Conservation (phyloP, 2,888 invertebrate species). For the Sinodicranocentrus sp. region DNA sequence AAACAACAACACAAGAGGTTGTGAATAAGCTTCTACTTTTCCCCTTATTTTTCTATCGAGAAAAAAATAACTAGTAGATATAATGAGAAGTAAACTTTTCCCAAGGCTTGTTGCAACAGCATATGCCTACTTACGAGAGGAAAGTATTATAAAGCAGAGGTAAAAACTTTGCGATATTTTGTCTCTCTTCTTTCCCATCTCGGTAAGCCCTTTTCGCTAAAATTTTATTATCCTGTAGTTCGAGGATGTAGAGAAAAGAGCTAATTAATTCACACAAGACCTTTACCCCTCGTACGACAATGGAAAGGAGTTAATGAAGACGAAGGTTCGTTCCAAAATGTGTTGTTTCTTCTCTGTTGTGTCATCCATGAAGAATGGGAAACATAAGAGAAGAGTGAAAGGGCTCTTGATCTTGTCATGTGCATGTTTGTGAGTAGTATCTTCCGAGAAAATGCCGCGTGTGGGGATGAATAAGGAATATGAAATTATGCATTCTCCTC, state of each 20-base stretch:
- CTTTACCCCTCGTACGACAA: neutral
- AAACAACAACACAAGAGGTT: neutral
- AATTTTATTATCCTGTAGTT: constrained; percentile 25
- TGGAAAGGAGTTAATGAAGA: constrained; percentile 1
- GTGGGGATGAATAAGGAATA: neutral
- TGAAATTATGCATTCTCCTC: neutral
- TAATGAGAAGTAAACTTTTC: too few species aligned
- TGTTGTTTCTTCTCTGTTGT: too few species aligned
- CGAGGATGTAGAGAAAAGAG: constrained; percentile 19
- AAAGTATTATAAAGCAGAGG: too few species aligned
- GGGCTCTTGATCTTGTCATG: neutral
- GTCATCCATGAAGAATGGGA: too few species aligned
- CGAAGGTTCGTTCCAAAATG: neutral
- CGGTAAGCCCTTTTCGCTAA: neutral
- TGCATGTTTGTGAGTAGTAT: too few species aligned
- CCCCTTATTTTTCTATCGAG: neutral
- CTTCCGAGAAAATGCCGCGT: neutral
- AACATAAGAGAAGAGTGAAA: neutral
- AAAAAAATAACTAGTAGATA: too few species aligned
- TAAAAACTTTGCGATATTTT: constrained; percentile 8
- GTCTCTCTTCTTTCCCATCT: neutral
- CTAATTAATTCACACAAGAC: constrained; percentile 45
- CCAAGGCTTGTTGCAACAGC: too few species aligned
- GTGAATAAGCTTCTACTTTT: neutral
- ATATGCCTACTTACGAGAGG: too few species aligned